Percentiles rank a stretch among this genome's conserved stretches.
phyloP scores from a whole-genome alignment of 2,113 vertebrate species.

The Hippolais icterina region DNA sequence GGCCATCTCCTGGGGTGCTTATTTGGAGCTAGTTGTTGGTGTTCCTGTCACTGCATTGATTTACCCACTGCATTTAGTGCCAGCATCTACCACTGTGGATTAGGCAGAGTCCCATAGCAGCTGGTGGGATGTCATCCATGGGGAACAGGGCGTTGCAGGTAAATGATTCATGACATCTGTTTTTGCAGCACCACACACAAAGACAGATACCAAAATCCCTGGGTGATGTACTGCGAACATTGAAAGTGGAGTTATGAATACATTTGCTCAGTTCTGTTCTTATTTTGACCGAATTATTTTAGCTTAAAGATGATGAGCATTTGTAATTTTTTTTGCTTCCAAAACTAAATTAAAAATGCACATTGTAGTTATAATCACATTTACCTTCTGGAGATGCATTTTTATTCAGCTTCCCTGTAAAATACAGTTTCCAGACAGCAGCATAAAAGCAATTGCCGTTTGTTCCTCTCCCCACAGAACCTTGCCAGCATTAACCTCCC shows the following conservation, averaged over 20 bases:
- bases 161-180: accelerated
- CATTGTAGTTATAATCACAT: background rate
- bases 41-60: background rate
- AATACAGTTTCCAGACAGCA: background rate
- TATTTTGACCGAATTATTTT: background rate
- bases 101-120: background rate
- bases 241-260: background rate
- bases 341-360: background rate
- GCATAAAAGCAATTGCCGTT: background rate
- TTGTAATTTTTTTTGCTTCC: background rate
- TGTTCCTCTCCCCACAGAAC: background rate
- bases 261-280: background rate
- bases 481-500: background rate
- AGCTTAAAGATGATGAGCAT: background rate
- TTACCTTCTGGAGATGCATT: background rate
- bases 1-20: background rate
- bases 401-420: background rate
- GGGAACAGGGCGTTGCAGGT: accelerated
- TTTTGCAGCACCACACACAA: background rate
- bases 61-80: background rate
- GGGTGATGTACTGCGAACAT: background rate
- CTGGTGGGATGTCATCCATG: background rate
- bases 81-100: background rate
- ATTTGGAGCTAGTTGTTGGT: accelerated
- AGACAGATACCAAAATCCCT: background rate